Percentiles rank a stretch among this genome's conserved stretches.
Evolutionary conservation across 2,888 invertebrate genomes (phyloP).

Genomic region (Aleiodes testaceus): DNA sequence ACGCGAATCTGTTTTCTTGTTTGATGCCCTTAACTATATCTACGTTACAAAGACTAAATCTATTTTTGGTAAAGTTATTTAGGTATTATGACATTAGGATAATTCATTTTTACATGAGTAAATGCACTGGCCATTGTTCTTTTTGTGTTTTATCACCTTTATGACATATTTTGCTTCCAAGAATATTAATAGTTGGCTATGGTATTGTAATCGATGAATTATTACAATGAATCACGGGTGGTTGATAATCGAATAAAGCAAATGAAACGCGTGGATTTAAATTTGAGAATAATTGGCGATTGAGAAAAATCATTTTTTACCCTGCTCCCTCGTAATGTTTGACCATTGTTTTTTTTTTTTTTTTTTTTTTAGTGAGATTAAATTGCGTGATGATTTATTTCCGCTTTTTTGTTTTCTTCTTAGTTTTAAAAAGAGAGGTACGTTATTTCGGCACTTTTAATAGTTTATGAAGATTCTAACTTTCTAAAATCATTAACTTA

Average conservation of each 20-base stretch:
- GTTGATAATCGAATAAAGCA: neutral
- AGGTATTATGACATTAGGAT: constrained; percentile 69
- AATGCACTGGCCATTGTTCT: constrained; percentile 72
- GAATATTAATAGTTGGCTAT: constrained; percentile 10
- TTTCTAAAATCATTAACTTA: constrained; percentile 36
- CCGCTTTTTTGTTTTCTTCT: constrained; percentile 4
- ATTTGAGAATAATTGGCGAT: constrained; percentile 2
- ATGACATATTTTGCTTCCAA: constrained; percentile 11
- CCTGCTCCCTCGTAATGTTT: constrained; percentile 1
- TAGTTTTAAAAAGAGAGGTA: constrained; percentile 20
- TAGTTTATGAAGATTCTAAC: constrained; percentile 40
- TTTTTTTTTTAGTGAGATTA: constrained; percentile 30
- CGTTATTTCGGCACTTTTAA: constrained; percentile 31
- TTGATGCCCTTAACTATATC: constrained; percentile 72
- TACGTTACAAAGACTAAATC: constrained; percentile 72
- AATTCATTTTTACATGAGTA: constrained; percentile 66
- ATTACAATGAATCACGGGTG: constrained; percentile 3
- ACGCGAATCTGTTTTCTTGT: constrained; percentile 54
- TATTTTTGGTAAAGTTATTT: constrained; percentile 73
- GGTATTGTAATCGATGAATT: neutral
- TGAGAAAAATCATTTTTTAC: neutral
- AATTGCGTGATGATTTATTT: constrained; percentile 31
- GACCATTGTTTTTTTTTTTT: constrained; percentile 30
- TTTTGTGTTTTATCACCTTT: constrained; percentile 51
- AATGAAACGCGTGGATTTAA: neutral